Base-by-base conservation (phyloP, 1,140 invertebrate genomes). In the Lepidotrigona ventralis region DNA sequence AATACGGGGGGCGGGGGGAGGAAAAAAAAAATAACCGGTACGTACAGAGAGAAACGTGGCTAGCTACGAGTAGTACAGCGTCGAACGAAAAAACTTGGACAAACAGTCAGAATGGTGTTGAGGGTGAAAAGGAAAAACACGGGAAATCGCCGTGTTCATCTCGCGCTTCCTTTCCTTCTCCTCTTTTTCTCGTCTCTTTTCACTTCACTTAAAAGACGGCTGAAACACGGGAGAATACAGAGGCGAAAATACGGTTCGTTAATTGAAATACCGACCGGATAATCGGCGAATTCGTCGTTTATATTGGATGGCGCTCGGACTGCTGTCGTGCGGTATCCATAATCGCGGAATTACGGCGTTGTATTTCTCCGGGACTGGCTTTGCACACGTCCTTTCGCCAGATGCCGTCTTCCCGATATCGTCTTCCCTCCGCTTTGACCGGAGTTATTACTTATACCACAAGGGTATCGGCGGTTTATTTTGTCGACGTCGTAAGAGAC, bases 371-470 rank as follows among this genome's bases (percentile, higher is more conserved):
- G 76, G 76, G 68, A 83, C 58, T 79, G 82, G 70, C 76, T 39
- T 71, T 66, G 77, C 82, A 56, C 76, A 29, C 86, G 87, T 87
- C 79, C 86, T 88, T 82, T 87, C 70, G 83, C 79, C 87, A 88
- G 87, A 88, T 88, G 87, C 86, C 84, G 80, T 83, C 69, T 51
- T 81, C 51, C 60, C 87, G 88, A 89, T 88, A 89, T 86, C 80
- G 66, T 86, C 77, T 66, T 58, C 78, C 26, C 73, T 33, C 70
- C 46, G 64, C 80, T 56, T 79, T 81, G 75, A 89, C 66, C 87
- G 77, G 68, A 63, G 83, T 89, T 89, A 89, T 89, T 89, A 88
- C 87, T 89, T 89, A 89, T 89, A 89, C 87, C 81, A 75, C 73
- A 80, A n/a, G 64, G 64, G 66, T 81, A 84, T 86, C 81, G 79